Conservation (phyloP, 2,113 vertebrate genomes). For the Sceloporus undulatus region DNA sequence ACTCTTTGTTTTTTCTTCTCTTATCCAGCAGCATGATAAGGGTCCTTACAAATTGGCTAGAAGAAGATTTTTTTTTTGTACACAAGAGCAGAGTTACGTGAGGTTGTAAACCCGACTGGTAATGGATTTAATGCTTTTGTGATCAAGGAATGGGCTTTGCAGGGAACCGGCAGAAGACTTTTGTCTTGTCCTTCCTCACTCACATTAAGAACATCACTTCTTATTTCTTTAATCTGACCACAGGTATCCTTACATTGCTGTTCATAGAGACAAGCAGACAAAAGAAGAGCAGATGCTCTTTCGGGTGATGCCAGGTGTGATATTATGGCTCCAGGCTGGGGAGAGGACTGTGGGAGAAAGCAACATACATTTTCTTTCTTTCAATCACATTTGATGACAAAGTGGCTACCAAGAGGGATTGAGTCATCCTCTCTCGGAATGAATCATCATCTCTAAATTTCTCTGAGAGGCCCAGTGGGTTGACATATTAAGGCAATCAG, state of each 20-base stretch:
- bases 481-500: neutral
- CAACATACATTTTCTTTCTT: neutral
- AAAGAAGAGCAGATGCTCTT: neutral
- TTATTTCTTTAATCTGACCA: too few relatives aligned
- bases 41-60: neutral
- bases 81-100: neutral
- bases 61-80: neutral
- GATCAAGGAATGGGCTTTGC: neutral
- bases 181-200: neutral
- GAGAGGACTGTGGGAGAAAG: neutral
- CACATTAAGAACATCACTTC: neutral
- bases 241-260: neutral
- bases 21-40: accelerated
- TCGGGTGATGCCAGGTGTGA: neutral
- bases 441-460: too few relatives aligned
- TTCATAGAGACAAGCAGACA: neutral
- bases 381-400: neutral
- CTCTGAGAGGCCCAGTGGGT: neutral
- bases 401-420: neutral
- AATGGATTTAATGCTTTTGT: neutral
- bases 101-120: neutral
- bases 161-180: neutral
- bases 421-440: neutral
- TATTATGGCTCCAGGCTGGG: neutral
- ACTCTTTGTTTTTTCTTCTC: neutral